Conservation (phyloP, 2,888 invertebrate genomes). For the Leucophenga montana region DNA sequence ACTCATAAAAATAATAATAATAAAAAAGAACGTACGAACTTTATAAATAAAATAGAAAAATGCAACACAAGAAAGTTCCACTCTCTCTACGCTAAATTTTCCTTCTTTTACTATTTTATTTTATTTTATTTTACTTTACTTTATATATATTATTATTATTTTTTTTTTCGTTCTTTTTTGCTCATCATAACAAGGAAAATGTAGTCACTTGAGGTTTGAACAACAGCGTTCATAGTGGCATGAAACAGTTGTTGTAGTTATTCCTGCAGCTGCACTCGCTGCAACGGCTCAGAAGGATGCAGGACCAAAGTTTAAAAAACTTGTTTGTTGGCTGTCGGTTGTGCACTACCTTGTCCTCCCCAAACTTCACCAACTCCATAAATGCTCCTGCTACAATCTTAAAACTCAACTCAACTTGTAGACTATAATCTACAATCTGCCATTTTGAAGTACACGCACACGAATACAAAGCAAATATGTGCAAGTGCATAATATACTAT, state of each 20-base stretch:
- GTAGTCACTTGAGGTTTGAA: slow-evolving; percentile 24
- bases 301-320: slow-evolving; percentile 4
- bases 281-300: neutral
- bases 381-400: slow-evolving; percentile 11
- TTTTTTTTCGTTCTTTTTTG: slow-evolving; percentile 6
- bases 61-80: slow-evolving; percentile 19
- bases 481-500: neutral
- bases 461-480: slow-evolving; percentile 10
- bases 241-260: slow-evolving; percentile 10
- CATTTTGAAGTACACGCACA: slow-evolving; percentile 14
- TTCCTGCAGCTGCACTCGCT: slow-evolving; percentile 12
- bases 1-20: slow-evolving; percentile 15
- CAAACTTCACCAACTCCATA: too few relatives aligned
- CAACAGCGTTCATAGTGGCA: neutral
- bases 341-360: too few relatives aligned
- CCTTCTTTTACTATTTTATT: neutral
- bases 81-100: neutral
- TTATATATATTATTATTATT: neutral
- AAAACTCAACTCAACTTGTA: slow-evolving; percentile 17
- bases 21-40: slow-evolving; percentile 14
- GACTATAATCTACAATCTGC: slow-evolving; percentile 22
- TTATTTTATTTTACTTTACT: neutral
- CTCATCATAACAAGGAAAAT: slow-evolving; percentile 25
- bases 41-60: slow-evolving; percentile 21
- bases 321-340: neutral